A percentile compares a stretch with the other conserved stretches of the same genome.
phyloP scores from a whole-genome alignment of 2,888 invertebrate species.

The Globia sparganii region DNA sequence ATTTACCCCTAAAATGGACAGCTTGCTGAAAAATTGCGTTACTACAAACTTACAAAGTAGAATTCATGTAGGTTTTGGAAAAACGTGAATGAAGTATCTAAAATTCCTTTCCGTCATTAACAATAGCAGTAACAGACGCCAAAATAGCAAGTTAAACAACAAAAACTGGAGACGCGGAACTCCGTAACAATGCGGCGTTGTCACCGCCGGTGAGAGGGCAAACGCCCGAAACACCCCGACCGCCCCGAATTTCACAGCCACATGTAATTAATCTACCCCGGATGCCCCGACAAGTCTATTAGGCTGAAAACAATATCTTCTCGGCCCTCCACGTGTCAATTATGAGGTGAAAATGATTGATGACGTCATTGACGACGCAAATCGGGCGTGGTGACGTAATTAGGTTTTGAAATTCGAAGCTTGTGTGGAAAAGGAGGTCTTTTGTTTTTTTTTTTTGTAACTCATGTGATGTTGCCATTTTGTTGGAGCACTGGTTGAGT shows the following conservation, averaged over 20 bases:
- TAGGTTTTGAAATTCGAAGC: conserved; percentile 63
- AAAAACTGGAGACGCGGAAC: conserved; percentile 74
- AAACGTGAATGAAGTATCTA: background rate
- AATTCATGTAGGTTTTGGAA: too few relatives aligned
- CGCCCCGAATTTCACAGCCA: conserved; percentile 67
- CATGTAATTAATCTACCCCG: conserved; percentile 81
- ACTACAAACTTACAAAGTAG: background rate
- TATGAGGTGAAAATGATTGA: conserved; percentile 80
- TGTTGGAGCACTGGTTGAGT: background rate
- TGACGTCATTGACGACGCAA: conserved; percentile 71
- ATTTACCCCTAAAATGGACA: background rate
- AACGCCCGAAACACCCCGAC: conserved; percentile 53
- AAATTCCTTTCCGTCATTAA: background rate
- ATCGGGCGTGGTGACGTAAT: conserved; percentile 65
- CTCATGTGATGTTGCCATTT: conserved; percentile 5
- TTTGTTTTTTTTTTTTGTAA: background rate
- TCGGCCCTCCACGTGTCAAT: conserved; percentile 77
- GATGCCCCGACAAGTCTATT: conserved; percentile 81
- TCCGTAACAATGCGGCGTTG: conserved; percentile 82
- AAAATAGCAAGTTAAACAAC: conserved; percentile 57
- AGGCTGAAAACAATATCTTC: conserved; percentile 80
- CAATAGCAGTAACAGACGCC: conserved; percentile 11
- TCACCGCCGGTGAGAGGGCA: conserved; percentile 64
- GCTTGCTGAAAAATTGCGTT: background rate
- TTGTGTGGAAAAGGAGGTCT: conserved; percentile 29